phyloP scores from a whole-genome alignment of 2,113 vertebrate species.

The Ancistrus triradiatus region DNA sequence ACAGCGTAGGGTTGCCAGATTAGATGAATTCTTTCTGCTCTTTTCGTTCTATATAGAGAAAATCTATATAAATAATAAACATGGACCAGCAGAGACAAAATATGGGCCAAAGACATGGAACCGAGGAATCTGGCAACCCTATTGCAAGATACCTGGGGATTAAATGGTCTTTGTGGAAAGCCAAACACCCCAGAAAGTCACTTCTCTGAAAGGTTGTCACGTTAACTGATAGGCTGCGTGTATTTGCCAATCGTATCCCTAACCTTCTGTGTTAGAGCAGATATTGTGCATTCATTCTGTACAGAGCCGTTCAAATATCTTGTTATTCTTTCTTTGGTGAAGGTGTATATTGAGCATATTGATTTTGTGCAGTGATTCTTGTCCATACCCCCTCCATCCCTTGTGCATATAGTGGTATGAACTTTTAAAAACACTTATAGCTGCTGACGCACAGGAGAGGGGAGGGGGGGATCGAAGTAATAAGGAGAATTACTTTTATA shows the following conservation, averaged over 20 bases:
- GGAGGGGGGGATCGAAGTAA: constrained; percentile 61
- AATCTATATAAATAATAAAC: no score
- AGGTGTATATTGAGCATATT: constrained; percentile 91
- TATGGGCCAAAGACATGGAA: no score
- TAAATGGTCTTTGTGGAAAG: not conserved
- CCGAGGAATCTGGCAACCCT: constrained; percentile 9
- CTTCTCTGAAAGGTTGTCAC: no score
- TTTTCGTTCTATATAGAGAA: no score
- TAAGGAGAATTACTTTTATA: constrained; percentile 82
- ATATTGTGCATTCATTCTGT: constrained; percentile 67
- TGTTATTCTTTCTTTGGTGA: constrained; percentile 81
- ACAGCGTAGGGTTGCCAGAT: not conserved
- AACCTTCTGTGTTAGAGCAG: constrained; percentile 62
- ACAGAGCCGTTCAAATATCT: constrained; percentile 64
- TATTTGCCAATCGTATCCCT: constrained; percentile 42
- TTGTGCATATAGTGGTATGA: constrained; percentile 48
- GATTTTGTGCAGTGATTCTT: constrained; percentile 90
- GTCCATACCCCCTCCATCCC: constrained; percentile 42
- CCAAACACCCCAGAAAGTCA: no score
- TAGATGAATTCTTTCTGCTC: not conserved
- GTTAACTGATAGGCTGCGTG: constrained; percentile 10
- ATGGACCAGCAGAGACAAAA: no score
- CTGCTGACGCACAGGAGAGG: constrained; percentile 41
- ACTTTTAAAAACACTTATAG: constrained; percentile 51
- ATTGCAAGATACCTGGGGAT: not conserved